Conservation (phyloP, 2,888 invertebrate genomes). For the Ichneumon xanthorius region DNA sequence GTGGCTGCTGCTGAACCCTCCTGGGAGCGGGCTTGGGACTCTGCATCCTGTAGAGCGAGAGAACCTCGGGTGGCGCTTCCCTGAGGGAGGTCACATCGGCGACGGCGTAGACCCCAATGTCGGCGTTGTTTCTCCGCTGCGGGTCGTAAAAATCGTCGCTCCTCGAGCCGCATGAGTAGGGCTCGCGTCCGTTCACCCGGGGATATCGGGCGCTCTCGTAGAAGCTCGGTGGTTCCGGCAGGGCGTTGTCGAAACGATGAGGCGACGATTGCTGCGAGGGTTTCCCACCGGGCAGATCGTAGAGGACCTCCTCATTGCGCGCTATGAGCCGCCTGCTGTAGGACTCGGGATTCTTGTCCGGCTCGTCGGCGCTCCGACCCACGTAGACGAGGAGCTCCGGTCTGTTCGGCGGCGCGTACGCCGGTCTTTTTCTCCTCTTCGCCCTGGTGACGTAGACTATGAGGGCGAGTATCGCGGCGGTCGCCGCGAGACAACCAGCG, state of each 20-base stretch:
- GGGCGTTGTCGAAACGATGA: slow-evolving; percentile 38
- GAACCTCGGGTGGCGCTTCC: slow-evolving; percentile 79
- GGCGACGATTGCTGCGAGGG: slow-evolving; percentile 39
- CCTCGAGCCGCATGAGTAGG: slow-evolving; percentile 27
- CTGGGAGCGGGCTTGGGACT: slow-evolving; percentile 67
- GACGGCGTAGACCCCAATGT: slow-evolving; percentile 81
- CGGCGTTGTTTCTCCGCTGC: slow-evolving; percentile 41
- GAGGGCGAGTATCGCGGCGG: slow-evolving; percentile 80
- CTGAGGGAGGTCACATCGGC: slow-evolving; percentile 81
- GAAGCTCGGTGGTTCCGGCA: slow-evolving; percentile 72
- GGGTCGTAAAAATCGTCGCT: slow-evolving; percentile 48
- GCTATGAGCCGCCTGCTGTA: slow-evolving; percentile 80
- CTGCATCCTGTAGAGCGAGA: slow-evolving; percentile 80
- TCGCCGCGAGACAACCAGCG: slow-evolving; percentile 82
- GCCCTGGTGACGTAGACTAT: slow-evolving; percentile 81
- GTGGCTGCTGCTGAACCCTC: slow-evolving; percentile 18
- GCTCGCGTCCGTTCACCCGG: slow-evolving; percentile 29
- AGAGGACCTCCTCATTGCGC: slow-evolving; percentile 80
- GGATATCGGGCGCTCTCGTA: slow-evolving; percentile 80
- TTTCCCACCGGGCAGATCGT: slow-evolving; percentile 77
- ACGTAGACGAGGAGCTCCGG: slow-evolving; percentile 83
- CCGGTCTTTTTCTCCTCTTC: slow-evolving; percentile 79
- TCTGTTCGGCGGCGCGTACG: slow-evolving; percentile 80
- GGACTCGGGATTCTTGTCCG: slow-evolving; percentile 79
- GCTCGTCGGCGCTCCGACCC: slow-evolving; percentile 78